A percentile compares a stretch with the other conserved stretches of the same genome.
phyloP scores from a whole-genome alignment of 1,140 invertebrate species.

The Alviniconcha marisindica region DNA sequence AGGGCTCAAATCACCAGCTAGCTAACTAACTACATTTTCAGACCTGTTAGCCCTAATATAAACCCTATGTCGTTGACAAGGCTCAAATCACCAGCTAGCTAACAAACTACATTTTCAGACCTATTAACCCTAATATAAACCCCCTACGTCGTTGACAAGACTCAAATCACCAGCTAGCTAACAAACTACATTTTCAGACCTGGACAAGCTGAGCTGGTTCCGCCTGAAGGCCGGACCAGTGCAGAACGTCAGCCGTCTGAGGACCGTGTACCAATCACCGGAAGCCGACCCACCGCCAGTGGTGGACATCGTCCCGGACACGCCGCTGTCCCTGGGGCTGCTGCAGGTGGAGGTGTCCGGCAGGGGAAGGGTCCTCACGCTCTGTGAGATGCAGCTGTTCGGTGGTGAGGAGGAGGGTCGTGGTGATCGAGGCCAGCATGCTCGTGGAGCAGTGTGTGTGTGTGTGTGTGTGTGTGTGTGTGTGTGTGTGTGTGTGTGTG shows the following conservation, averaged over 20 bases:
- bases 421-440: neutral
- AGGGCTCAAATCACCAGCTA: too few relatives aligned
- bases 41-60: too few relatives aligned
- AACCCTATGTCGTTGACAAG: too few relatives aligned
- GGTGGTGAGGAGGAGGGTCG: too few relatives aligned
- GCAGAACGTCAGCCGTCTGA: neutral
- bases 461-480: slow-evolving; percentile 29
- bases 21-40: too few relatives aligned
- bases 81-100: too few relatives aligned
- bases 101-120: neutral
- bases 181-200: neutral
- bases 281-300: neutral
- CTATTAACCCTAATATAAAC: too few relatives aligned
- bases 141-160: too few relatives aligned
- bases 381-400: slow-evolving; percentile 3
- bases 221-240: neutral
- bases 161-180: too few relatives aligned
- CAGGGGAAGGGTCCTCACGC: neutral
- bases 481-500: neutral
- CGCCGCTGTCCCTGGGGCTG: neutral
- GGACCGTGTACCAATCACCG: slow-evolving; percentile 6
- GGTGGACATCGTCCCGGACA: neutral
- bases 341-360: neutral
- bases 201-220: neutral
- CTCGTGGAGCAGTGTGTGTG: neutral